These are phyloP conservation scores for Cuniculus paca DNA, from an alignment of 2,797 vertebrate genomes.

Conservation along the genomic window DNA sequence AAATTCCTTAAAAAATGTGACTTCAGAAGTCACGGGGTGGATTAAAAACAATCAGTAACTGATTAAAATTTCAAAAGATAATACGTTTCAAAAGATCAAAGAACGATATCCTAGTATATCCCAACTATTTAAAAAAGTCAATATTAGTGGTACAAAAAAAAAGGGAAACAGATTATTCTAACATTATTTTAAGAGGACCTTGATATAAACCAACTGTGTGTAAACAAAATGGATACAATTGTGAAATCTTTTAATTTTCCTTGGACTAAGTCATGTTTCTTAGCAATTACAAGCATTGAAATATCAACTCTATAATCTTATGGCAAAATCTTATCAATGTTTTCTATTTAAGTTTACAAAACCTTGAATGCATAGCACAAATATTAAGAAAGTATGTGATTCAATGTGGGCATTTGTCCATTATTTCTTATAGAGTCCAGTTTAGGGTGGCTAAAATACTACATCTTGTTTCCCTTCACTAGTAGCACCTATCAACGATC, in stretches of 20 bases:
- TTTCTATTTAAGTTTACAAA: constrained; percentile 61
- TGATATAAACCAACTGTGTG: not conserved
- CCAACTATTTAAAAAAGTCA: not conserved
- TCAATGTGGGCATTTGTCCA: not conserved
- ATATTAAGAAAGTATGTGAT: not conserved
- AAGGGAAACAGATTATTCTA: not conserved
- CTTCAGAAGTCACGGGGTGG: constrained; percentile 66
- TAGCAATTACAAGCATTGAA: not conserved
- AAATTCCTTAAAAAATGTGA: constrained; percentile 82
- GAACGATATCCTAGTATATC: not conserved
- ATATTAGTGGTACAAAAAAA: not conserved
- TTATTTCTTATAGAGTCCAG: not conserved
- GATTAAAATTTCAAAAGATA: constrained; percentile 70
- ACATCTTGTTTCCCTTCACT: not conserved
- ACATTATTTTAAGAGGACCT: not conserved
- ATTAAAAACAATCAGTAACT: constrained; percentile 80
- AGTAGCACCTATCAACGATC: not conserved
- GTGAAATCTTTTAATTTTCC: not conserved
- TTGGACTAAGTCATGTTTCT: not conserved
- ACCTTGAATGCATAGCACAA: not conserved
- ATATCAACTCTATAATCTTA: constrained; percentile 43
- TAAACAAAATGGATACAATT: not conserved
- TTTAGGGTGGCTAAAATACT: not conserved
- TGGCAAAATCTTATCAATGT: not conserved
- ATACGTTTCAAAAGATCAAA: constrained; percentile 67